Percentiles rank a stretch among this genome's conserved stretches.
These are phyloP conservation scores for Spermophilus dauricus DNA, from an alignment of 2,113 vertebrate species.

Conservation along the genomic window DNA sequence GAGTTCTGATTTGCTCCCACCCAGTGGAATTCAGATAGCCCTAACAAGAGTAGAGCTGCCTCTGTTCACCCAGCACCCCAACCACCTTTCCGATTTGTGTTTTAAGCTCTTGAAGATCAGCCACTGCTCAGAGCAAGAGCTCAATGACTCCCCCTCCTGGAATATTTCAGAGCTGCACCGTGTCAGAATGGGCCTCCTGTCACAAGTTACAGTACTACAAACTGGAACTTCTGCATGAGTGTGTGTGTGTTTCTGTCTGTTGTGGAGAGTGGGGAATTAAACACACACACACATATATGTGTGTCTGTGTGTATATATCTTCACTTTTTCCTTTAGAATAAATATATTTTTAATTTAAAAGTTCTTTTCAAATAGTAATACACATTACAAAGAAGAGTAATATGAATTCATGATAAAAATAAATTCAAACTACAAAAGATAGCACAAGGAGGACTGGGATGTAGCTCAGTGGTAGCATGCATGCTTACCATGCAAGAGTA, in stretches of 20 bases:
- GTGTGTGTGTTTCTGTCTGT: background rate
- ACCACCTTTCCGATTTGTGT: background rate
- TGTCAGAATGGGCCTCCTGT: background rate
- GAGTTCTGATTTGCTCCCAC: background rate
- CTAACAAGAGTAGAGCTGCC: background rate
- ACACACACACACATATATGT: too few species aligned
- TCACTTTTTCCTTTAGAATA: background rate
- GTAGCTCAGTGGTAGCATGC: background rate
- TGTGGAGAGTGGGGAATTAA: background rate
- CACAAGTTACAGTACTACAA: background rate
- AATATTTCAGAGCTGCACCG: background rate
- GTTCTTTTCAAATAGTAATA: background rate
- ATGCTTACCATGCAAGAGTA: background rate
- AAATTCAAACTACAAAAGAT: slow-evolving; percentile 1
- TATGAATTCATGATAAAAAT: background rate
- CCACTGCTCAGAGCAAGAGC: background rate
- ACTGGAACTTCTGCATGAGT: background rate
- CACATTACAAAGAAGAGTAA: slow-evolving; percentile 15
- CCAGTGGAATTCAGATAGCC: background rate
- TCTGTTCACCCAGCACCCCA: background rate
- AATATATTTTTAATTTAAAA: background rate
- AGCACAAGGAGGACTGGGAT: background rate
- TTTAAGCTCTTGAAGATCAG: background rate
- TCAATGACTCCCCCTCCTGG: slow-evolving; percentile 60
- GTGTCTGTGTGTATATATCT: too few species aligned